Evolutionary conservation across 2,888 invertebrate genomes (phyloP).

Genomic region (Melolontha melolontha): DNA sequence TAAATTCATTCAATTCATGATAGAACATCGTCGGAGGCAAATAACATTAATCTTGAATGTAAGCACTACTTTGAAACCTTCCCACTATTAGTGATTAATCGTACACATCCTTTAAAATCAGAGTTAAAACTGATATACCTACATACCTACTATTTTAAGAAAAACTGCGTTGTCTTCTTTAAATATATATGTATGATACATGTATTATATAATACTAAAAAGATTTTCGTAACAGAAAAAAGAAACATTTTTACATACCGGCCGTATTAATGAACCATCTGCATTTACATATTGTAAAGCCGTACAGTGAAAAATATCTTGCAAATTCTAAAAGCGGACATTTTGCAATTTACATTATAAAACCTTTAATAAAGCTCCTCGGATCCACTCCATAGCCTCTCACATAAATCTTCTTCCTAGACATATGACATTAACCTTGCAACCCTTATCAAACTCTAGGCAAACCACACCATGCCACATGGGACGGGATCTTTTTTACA

Average conservation of each 20-base stretch:
- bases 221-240: too few relatives aligned
- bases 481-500: constrained; percentile 26
- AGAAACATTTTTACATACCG: neutral
- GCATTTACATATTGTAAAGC: constrained; percentile 18
- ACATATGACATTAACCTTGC: constrained; percentile 51
- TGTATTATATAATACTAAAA: constrained; percentile 8
- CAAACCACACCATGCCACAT: constrained; percentile 34
- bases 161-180: neutral
- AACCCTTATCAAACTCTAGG: constrained; percentile 51
- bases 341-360: constrained; percentile 53
- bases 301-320: constrained; percentile 26
- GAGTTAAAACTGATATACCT: neutral
- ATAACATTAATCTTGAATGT: neutral
- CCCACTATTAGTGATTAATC: constrained; percentile 7
- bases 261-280: constrained; percentile 23
- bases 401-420: constrained; percentile 48
- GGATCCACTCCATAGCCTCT: constrained; percentile 37
- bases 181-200: neutral
- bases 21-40: neutral
- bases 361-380: constrained; percentile 53
- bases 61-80: neutral
- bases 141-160: constrained; percentile 11
- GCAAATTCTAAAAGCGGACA: constrained; percentile 30
- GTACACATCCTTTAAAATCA: constrained; percentile 11
- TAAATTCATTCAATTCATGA: neutral